Percentiles rank a stretch among this genome's conserved stretches.
These are phyloP conservation scores for Onychostoma macrolepis DNA, from an alignment of 2,113 vertebrate genomes.

Conservation along the genomic window DNA sequence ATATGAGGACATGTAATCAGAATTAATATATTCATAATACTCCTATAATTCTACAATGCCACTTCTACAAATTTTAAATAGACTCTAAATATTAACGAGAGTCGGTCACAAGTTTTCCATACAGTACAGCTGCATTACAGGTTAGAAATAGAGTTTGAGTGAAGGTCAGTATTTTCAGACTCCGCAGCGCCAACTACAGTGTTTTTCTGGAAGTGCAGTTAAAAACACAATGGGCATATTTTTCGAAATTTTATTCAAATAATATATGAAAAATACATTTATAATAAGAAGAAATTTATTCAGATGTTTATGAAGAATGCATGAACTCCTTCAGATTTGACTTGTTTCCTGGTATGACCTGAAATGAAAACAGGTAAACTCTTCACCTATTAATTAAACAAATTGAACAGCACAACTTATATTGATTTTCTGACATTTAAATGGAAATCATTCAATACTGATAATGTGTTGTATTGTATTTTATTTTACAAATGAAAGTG, in stretches of 20 bases:
- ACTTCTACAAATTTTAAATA: not conserved
- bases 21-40: not conserved
- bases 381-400: not conserved
- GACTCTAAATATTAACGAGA: not conserved
- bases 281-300: not conserved
- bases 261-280: not conserved
- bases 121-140: not conserved
- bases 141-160: not conserved
- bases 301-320: not conserved
- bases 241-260: not conserved
- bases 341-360: not conserved
- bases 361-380: conserved; percentile 14
- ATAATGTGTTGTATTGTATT: not conserved
- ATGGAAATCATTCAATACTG: not conserved
- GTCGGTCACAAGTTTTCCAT: not conserved
- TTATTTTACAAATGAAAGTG: not conserved
- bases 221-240: not conserved
- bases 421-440: not conserved
- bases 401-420: not conserved
- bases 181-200: not conserved
- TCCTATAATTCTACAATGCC: not conserved
- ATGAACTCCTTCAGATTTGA: not conserved
- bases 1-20: not conserved
- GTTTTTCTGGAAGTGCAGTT: not conserved
- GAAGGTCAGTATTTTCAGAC: not conserved